phyloP scores from a whole-genome alignment of 2,797 vertebrate species.

The Myotis planiceps region DNA sequence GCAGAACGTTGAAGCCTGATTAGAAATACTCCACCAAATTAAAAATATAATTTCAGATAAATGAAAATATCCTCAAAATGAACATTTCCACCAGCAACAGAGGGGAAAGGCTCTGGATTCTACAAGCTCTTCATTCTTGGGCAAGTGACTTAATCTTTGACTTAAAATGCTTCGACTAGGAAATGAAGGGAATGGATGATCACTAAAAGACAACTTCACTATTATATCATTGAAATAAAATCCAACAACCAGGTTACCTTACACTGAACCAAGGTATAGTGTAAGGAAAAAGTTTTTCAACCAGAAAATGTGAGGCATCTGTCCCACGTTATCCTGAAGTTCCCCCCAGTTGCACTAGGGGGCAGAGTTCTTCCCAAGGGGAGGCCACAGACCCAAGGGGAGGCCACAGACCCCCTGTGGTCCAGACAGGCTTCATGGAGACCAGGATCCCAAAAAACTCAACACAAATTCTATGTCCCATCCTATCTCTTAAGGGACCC shows the following conservation, averaged over 20 bases:
- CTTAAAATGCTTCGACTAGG: constrained; percentile 72
- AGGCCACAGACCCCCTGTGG: neutral
- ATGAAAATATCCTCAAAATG: constrained; percentile 69
- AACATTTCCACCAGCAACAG: neutral
- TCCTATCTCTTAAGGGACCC: neutral
- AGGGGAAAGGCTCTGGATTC: neutral
- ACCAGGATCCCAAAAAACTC: neutral
- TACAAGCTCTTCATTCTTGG: neutral
- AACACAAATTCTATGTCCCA: neutral
- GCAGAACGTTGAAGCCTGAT: constrained; percentile 73
- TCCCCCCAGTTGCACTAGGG: constrained; percentile 71
- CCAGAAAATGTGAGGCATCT: neutral
- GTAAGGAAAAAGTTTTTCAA: neutral
- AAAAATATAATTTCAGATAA: constrained; percentile 76
- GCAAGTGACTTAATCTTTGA: constrained; percentile 75
- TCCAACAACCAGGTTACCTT: neutral
- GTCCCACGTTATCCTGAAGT: constrained; percentile 41
- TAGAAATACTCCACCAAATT: constrained; percentile 77
- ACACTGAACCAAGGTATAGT: neutral
- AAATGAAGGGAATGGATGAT: constrained; percentile 51
- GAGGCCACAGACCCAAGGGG: neutral
- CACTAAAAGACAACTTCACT: neutral
- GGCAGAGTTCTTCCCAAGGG: constrained; percentile 49
- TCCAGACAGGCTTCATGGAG: neutral
- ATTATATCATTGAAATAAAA: neutral